Conservation (phyloP, 2,888 invertebrate genomes). For the Torymus tubicola region DNA sequence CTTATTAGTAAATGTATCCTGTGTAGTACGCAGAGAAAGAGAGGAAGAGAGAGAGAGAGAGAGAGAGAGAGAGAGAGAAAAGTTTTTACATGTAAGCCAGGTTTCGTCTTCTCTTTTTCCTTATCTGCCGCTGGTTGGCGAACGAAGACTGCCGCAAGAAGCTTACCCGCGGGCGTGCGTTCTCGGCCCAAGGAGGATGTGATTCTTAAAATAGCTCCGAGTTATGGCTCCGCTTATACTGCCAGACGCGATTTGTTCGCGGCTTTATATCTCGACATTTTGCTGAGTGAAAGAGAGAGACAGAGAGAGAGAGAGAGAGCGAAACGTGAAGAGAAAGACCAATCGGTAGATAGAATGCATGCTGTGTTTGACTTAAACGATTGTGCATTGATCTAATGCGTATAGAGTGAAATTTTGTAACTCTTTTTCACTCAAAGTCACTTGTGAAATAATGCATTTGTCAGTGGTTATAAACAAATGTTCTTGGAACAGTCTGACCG, state of each 20-base stretch:
- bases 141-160: not conserved
- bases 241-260: not conserved
- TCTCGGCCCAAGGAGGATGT: not conserved
- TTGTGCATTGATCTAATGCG: too few relatives aligned
- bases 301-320: too few relatives aligned
- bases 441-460: too few relatives aligned
- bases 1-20: slow-evolving; percentile 54
- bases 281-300: not conserved
- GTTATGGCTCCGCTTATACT: not conserved
- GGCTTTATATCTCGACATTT: slow-evolving; percentile 9
- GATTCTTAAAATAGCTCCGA: slow-evolving; percentile 20
- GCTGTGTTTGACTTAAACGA: too few relatives aligned
- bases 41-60: too few relatives aligned
- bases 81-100: slow-evolving; percentile 33
- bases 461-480: too few relatives aligned
- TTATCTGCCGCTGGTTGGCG: slow-evolving; percentile 26
- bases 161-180: slow-evolving; percentile 19
- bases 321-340: too few relatives aligned
- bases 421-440: too few relatives aligned
- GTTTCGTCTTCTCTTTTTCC: not conserved
- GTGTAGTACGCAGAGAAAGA: too few relatives aligned
- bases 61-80: not conserved
- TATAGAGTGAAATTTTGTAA: too few relatives aligned
- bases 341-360: too few relatives aligned
- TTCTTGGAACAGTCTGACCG: too few relatives aligned